Conservation (phyloP, 2,888 invertebrate genomes). For the Pilophorus perplexus region DNA sequence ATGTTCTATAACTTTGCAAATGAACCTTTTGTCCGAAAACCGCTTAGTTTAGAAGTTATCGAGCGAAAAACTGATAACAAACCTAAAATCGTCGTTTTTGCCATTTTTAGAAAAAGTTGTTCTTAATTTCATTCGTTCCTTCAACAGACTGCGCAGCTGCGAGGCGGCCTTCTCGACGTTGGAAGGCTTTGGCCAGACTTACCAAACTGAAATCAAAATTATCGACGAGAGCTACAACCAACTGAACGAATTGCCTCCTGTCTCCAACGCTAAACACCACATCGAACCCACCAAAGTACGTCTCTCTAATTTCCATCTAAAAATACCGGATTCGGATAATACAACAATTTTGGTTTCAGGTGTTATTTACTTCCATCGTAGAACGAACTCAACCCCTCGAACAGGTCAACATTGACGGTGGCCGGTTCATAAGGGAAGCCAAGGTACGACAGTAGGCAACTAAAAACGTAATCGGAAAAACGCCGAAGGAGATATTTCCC, state of each 20-base stretch:
- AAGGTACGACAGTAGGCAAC: conserved; percentile 69
- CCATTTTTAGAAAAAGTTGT: too few species aligned
- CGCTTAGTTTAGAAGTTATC: too few species aligned
- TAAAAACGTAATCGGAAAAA: background rate
- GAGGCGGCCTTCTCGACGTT: conserved; percentile 88
- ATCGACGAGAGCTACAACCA: conserved; percentile 81
- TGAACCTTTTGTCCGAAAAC: too few species aligned
- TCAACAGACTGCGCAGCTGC: conserved; percentile 76
- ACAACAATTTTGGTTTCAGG: conserved; percentile 60
- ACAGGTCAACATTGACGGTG: conserved; percentile 91
- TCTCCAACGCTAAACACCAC: conserved; percentile 67
- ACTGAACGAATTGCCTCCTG: conserved; percentile 71
- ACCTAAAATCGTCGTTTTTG: too few species aligned
- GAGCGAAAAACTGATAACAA: too few species aligned
- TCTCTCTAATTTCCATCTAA: background rate
- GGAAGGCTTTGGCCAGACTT: conserved; percentile 83
- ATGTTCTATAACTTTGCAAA: too few species aligned
- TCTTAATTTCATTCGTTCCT: too few species aligned
- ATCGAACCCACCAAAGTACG: conserved; percentile 77
- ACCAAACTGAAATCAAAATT: conserved; percentile 85
- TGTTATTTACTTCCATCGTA: conserved; percentile 85
- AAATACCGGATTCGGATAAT: background rate
- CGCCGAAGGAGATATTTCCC: too few species aligned
- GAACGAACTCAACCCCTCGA: conserved; percentile 93
- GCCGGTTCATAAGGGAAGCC: conserved; percentile 92